Evolutionary conservation across 2,888 invertebrate genomes (phyloP).

Genomic region (Nematopogon swammerdamellus): DNA sequence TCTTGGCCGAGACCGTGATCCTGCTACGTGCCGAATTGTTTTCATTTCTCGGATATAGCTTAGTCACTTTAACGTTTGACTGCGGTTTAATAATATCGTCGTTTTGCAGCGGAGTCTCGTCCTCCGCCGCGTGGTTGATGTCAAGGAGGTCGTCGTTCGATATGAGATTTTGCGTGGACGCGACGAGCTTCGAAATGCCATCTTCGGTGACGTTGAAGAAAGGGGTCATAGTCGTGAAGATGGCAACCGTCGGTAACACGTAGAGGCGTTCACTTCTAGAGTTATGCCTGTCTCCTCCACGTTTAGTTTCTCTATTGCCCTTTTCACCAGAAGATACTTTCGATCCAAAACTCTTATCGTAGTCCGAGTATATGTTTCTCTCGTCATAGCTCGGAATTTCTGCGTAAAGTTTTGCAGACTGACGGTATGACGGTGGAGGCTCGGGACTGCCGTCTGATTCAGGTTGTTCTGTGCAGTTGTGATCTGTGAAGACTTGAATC

Average conservation of each 20-base stretch:
- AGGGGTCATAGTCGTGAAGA: conserved; percentile 16
- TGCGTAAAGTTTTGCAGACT: conserved; percentile 17
- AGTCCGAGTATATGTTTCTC: conserved; percentile 16
- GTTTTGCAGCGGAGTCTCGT: conserved; percentile 19
- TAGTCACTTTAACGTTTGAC: conserved; percentile 19
- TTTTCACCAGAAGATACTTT: conserved; percentile 17
- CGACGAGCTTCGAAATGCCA: conserved; percentile 48
- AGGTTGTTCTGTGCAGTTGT: conserved; percentile 28
- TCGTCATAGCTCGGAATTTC: conserved; percentile 21
- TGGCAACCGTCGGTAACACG: conserved; percentile 17
- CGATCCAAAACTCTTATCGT: conserved; percentile 29
- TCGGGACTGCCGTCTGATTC: conserved; percentile 12
- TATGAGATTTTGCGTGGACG: conserved; percentile 58
- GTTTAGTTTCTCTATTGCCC: background rate
- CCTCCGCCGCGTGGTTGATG: conserved; percentile 54
- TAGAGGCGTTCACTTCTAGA: conserved; percentile 34
- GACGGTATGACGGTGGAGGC: conserved; percentile 12
- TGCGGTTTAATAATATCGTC: conserved; percentile 36
- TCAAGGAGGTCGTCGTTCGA: conserved; percentile 61
- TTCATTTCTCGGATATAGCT: conserved; percentile 12
- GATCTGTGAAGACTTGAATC: conserved; percentile 39
- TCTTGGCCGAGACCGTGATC: conserved; percentile 33
- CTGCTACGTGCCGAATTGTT: conserved; percentile 20
- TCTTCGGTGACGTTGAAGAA: conserved; percentile 19
- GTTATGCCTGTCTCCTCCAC: conserved; percentile 18